Conservation (phyloP, 2,888 invertebrate species). For the Drosophila falleni region DNA sequence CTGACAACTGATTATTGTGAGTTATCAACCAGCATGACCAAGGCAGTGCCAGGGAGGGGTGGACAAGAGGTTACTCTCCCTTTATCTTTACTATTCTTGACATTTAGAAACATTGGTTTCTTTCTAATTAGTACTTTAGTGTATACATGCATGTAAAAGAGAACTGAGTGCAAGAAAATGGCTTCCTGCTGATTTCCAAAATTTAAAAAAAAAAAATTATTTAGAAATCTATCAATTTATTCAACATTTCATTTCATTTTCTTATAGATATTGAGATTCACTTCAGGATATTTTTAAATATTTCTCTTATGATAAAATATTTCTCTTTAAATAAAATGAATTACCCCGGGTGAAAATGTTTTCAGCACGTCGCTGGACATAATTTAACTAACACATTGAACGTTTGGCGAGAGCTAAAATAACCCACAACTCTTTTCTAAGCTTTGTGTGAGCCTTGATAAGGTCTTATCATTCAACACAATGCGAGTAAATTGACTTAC, state of each 20-base stretch:
- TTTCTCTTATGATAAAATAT: too few relatives aligned
- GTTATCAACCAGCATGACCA: slow-evolving; percentile 7
- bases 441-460: slow-evolving; percentile 29
- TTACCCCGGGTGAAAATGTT: neutral
- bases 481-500: neutral
- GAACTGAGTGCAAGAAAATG: neutral
- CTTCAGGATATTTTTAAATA: too few relatives aligned
- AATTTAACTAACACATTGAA: neutral
- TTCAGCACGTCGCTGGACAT: neutral
- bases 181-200: neutral
- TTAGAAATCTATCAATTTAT: neutral
- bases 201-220: neutral
- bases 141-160: neutral
- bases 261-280: too few relatives aligned
- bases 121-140: neutral
- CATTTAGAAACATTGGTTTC: neutral
- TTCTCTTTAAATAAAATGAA: neutral
- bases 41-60: neutral
- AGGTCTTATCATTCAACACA: slow-evolving; percentile 17
- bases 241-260: too few relatives aligned
- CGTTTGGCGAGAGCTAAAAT: neutral
- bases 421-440: neutral
- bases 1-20: slow-evolving; percentile 24
- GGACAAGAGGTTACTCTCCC: neutral
- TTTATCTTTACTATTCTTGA: neutral